A percentile compares a stretch with the other conserved stretches of the same genome.
Evolutionary conservation across 2,888 invertebrate species (phyloP).

Genomic region (Parelbella ahira): DNA sequence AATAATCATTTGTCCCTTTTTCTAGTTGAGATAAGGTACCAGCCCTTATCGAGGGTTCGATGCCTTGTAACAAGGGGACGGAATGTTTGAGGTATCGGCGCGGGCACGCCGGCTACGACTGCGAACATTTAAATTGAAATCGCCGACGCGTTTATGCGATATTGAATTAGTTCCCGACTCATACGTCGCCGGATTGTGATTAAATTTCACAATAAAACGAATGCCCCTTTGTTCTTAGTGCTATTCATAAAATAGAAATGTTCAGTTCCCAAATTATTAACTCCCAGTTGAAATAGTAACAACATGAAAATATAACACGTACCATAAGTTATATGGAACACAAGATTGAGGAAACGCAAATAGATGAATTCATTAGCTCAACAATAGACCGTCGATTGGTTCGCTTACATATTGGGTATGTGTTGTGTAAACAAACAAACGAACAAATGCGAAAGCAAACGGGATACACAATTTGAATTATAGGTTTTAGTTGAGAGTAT

Average conservation of each 20-base stretch:
- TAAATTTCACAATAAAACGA: constrained; percentile 15
- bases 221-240: too few species aligned
- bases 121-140: constrained; percentile 68
- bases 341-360: constrained; percentile 3
- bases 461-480: constrained; percentile 2
- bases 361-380: constrained; percentile 15
- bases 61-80: constrained; percentile 60
- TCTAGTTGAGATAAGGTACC: too few species aligned
- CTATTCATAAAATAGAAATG: too few species aligned
- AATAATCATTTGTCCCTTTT: too few species aligned
- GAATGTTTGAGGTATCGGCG: constrained; percentile 65
- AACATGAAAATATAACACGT: too few species aligned
- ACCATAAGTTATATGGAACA: too few species aligned
- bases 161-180: constrained; percentile 45
- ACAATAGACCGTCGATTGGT: too few species aligned
- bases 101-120: constrained; percentile 55
- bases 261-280: too few species aligned
- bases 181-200: constrained; percentile 27
- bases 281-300: too few species aligned
- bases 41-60: constrained; percentile 33
- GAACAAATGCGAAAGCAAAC: neutral
- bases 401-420: neutral
- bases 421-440: constrained; percentile 3
- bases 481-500: constrained; percentile 44
- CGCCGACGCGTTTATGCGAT: constrained; percentile 49